These are phyloP conservation scores for Gobio occitaniae DNA, from an alignment of 2,797 vertebrate genomes.

Conservation along the genomic window DNA sequence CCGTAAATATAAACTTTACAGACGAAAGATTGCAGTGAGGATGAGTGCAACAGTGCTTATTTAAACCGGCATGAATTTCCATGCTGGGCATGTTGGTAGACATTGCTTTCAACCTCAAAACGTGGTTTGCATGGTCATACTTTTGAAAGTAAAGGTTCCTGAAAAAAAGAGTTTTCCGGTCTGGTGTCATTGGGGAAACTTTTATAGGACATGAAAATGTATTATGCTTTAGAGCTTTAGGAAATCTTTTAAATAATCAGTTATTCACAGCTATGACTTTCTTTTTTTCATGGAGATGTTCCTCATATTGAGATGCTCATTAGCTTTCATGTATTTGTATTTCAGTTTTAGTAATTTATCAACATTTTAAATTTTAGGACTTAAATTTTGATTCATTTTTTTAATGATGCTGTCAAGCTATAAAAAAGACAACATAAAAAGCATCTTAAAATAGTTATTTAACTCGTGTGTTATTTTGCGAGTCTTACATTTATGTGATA, in stretches of 20 bases:
- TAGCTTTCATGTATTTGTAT: not conserved
- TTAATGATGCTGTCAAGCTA: not conserved
- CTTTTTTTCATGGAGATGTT: not conserved
- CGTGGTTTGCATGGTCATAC: not conserved
- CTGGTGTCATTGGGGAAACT: not conserved
- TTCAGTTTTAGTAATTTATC: not conserved
- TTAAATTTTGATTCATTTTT: not conserved
- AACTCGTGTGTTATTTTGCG: not conserved
- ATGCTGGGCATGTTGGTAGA: not conserved
- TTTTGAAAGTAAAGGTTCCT: not conserved
- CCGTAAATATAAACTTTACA: slow-evolving; percentile 59
- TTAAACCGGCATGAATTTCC: not conserved
- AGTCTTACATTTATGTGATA: not conserved
- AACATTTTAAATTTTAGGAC: no score
- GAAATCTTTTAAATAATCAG: not conserved
- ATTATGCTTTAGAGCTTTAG: not conserved
- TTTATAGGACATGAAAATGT: not conserved
- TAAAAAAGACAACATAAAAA: no score
- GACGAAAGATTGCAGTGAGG: slow-evolving; percentile 56
- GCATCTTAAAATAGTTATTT: not conserved
- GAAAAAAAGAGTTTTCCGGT: not conserved
- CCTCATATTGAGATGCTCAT: not conserved
- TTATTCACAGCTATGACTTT: not conserved
- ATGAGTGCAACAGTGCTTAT: not conserved
- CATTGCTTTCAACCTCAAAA: not conserved